Conservation (phyloP, 2,797 vertebrate species). For the Rhadinocentrus ornatus region DNA sequence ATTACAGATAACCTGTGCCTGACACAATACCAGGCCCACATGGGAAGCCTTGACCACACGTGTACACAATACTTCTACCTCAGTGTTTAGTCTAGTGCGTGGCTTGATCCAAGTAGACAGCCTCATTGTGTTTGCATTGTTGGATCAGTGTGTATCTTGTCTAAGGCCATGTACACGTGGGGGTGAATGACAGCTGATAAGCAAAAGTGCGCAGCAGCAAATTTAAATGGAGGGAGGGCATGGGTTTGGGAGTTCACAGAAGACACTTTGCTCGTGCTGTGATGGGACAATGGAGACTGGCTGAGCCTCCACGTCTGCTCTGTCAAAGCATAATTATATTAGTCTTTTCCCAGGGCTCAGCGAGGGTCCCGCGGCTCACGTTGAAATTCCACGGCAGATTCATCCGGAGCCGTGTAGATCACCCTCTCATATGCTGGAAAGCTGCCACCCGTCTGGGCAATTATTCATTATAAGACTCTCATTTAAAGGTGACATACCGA, state of each 20-base stretch:
- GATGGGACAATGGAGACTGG: constrained; percentile 52
- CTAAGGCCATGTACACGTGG: constrained; percentile 6
- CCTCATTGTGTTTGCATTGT: constrained; percentile 30
- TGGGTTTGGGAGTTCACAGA: background rate
- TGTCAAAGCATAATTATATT: constrained; percentile 58
- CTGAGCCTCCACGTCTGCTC: constrained; percentile 49
- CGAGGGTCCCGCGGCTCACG: constrained; percentile 13
- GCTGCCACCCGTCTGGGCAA: constrained; percentile 19
- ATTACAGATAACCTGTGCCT: constrained; percentile 39
- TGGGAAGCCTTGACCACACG: constrained; percentile 15
- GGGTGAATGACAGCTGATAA: constrained; percentile 62
- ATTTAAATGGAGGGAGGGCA: background rate
- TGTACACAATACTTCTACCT: constrained; percentile 28
- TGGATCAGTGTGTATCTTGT: constrained; percentile 32
- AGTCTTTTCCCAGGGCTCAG: constrained; percentile 59
- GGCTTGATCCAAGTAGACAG: constrained; percentile 17
- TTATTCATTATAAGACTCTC: constrained; percentile 15
- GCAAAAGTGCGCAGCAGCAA: constrained; percentile 46
- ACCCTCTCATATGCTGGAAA: constrained; percentile 15
- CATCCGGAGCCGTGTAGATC: constrained; percentile 13
- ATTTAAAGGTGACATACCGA: constrained; percentile 36
- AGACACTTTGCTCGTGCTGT: constrained; percentile 41
- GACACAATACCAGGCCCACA: constrained; percentile 25
- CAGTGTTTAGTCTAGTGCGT: constrained; percentile 19
- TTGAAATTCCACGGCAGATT: constrained; percentile 44